phyloP scores from a whole-genome alignment of 2,113 vertebrate species.

The Notarius quadriscutis region DNA sequence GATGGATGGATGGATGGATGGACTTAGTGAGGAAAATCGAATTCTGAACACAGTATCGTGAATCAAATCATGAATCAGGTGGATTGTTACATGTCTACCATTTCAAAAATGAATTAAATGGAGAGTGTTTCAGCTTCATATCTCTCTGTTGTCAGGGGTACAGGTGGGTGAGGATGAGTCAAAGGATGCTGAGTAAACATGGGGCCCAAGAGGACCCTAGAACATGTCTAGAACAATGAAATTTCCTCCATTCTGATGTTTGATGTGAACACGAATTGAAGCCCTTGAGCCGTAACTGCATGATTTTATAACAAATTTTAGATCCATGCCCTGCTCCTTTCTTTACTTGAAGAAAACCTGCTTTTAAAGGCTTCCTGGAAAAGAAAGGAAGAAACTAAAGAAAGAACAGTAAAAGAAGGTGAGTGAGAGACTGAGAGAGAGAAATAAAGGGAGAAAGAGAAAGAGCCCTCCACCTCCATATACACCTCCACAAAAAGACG shows the following conservation, averaged over 20 bases:
- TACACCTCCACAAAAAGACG: slow-evolving; percentile 54
- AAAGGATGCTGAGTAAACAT: neutral
- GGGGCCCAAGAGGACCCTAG: neutral
- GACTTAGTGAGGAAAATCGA: too few species aligned
- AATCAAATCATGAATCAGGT: too few species aligned
- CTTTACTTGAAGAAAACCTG: neutral
- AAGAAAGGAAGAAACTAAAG: neutral
- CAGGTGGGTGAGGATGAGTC: neutral
- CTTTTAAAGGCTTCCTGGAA: neutral
- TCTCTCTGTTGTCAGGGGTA: neutral
- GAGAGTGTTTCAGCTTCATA: neutral
- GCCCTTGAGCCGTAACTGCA: neutral
- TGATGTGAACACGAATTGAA: neutral
- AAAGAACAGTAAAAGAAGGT: neutral
- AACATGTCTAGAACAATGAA: too few species aligned
- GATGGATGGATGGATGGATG: too few species aligned
- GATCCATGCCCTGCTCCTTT: neutral
- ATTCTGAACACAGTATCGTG: too few species aligned
- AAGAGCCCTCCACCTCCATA: slow-evolving; percentile 47
- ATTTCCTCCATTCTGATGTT: neutral
- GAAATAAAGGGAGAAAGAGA: slow-evolving; percentile 13
- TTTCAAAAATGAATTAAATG: neutral
- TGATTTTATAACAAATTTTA: neutral
- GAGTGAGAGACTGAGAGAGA: slow-evolving; percentile 18
- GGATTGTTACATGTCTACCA: too few species aligned